Conservation (phyloP, 2,797 vertebrate species). For the Onychomys arenicola region DNA sequence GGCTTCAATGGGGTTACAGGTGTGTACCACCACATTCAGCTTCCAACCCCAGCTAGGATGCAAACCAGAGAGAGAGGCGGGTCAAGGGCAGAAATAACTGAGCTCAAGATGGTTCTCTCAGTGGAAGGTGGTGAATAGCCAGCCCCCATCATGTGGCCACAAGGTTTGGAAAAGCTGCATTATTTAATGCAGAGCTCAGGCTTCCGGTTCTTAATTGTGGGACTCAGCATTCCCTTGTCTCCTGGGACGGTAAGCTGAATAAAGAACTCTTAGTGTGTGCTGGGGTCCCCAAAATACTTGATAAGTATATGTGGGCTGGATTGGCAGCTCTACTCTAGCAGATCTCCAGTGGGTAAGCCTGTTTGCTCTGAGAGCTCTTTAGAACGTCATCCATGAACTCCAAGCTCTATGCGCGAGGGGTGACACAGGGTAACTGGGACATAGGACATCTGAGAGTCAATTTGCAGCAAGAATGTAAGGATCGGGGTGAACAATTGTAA, state of each 20-base stretch:
- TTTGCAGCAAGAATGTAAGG: neutral
- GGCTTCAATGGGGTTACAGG: no score
- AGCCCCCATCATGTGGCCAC: rapidly evolving
- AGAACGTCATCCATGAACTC: neutral
- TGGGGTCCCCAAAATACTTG: neutral
- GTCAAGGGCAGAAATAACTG: rapidly evolving
- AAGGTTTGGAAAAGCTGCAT: neutral
- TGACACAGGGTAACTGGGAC: neutral
- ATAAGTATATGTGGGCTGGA: rapidly evolving
- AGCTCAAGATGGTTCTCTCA: neutral
- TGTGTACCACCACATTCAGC: rapidly evolving
- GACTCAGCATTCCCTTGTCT: neutral
- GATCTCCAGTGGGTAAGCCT: rapidly evolving
- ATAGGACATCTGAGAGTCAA: neutral
- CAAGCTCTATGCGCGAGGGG: neutral
- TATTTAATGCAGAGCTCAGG: neutral
- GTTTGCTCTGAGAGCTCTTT: neutral
- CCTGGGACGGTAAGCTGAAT: neutral
- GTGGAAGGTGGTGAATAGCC: rapidly evolving
- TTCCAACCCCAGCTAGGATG: neutral
- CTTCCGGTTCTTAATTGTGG: neutral
- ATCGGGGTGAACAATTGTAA: neutral
- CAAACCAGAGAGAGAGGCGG: no score
- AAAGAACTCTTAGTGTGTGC: neutral
- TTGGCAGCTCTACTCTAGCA: rapidly evolving